phyloP scores from a whole-genome alignment of 2,888 invertebrate species.

The Drosophila prolongata region DNA sequence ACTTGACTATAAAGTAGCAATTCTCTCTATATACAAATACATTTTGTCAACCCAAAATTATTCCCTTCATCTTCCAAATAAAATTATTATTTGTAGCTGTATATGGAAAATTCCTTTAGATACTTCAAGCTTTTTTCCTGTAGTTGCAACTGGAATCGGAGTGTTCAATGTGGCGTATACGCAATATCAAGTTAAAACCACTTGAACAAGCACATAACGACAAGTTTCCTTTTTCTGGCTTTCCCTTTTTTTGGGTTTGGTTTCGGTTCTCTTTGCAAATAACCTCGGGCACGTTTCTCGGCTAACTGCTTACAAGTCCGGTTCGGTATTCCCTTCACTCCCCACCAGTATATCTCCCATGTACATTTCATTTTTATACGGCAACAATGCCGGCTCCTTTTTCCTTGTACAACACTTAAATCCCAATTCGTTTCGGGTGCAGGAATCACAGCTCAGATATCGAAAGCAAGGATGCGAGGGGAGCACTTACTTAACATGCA shows the following conservation, averaged over 20 bases:
- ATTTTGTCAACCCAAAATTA: no score
- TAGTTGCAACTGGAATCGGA: slow-evolving; percentile 17
- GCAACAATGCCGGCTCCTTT: slow-evolving; percentile 41
- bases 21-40: no score
- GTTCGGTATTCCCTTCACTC: slow-evolving; percentile 12
- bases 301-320: slow-evolving; percentile 52
- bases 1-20: no score
- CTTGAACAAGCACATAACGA: slow-evolving; percentile 40
- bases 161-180: slow-evolving; percentile 60
- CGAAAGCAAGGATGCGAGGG: slow-evolving; percentile 12
- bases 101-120: slow-evolving; percentile 11
- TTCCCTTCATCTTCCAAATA: neutral
- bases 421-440: slow-evolving; percentile 74
- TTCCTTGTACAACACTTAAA: slow-evolving; percentile 72
- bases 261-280: slow-evolving; percentile 41
- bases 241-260: slow-evolving; percentile 24
- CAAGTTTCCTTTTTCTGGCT: slow-evolving; percentile 39
- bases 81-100: neutral
- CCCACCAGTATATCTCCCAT: slow-evolving; percentile 5
- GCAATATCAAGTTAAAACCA: slow-evolving; percentile 55
- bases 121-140: neutral
- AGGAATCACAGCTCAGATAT: slow-evolving; percentile 69
- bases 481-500: slow-evolving; percentile 77
- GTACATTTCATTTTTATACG: slow-evolving; percentile 67
- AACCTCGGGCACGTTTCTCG: slow-evolving; percentile 55